Evolutionary conservation across 2,888 invertebrate genomes (phyloP).

Genomic region (Athripsodes cinereus): DNA sequence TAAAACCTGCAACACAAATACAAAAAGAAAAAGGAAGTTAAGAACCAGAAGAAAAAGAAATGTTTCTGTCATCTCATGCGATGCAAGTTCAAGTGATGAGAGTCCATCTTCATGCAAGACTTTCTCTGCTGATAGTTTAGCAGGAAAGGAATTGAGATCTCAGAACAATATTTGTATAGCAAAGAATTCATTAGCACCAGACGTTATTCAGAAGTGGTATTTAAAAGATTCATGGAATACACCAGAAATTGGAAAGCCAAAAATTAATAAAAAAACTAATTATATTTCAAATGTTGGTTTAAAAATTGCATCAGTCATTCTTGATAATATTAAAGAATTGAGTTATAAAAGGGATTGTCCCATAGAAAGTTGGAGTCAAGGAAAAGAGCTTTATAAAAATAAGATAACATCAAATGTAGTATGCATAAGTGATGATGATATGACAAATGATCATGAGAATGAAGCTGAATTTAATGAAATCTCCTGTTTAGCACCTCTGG

Average conservation of each 20-base stretch:
- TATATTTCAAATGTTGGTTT: constrained; percentile 5
- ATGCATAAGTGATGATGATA: constrained; percentile 24
- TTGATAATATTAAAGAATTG: constrained; percentile 21
- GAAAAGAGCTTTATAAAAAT: constrained; percentile 37
- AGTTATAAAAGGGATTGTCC: constrained; percentile 19
- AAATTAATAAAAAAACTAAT: constrained; percentile 15
- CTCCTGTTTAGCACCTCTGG: constrained; percentile 34
- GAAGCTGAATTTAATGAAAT: constrained; percentile 26
- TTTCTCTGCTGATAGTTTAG: background rate
- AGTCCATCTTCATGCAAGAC: background rate
- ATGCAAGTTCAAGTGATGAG: constrained; percentile 9
- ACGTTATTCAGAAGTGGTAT: background rate
- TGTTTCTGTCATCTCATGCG: constrained; percentile 1
- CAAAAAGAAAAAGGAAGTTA: constrained; percentile 4
- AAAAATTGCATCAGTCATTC: constrained; percentile 12
- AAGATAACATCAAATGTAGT: constrained; percentile 34
- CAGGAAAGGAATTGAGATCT: background rate
- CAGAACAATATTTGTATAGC: no score
- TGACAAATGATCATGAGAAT: background rate
- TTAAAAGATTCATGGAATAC: constrained; percentile 18
- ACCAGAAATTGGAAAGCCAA: constrained; percentile 8
- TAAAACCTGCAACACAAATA: background rate
- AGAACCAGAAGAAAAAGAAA: constrained; percentile 5
- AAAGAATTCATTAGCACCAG: background rate
- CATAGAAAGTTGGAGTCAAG: constrained; percentile 38